Conservation (phyloP, 2,888 invertebrate species). For the Spatulosminthurus flaviceps region DNA sequence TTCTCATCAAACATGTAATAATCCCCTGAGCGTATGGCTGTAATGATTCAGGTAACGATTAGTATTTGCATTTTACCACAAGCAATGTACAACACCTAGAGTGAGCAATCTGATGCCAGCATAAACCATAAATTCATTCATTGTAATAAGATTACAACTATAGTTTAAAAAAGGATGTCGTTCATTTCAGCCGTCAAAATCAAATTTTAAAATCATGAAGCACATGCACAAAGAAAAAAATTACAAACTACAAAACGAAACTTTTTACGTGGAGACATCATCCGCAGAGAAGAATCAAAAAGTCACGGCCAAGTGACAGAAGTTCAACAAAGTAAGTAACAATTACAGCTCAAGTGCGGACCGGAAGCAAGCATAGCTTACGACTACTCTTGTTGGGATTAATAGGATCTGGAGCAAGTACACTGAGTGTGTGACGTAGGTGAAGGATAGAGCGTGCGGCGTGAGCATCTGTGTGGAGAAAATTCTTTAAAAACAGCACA, state of each 20-base stretch:
- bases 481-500: not conserved
- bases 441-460: not conserved
- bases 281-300: too few relatives aligned
- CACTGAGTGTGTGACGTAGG: not conserved
- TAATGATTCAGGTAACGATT: slow-evolving; percentile 62
- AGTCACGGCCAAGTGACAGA: too few relatives aligned
- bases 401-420: not conserved
- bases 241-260: too few relatives aligned
- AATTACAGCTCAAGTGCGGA: too few relatives aligned
- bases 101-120: slow-evolving; percentile 18
- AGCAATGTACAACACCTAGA: not conserved
- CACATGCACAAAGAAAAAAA: too few relatives aligned
- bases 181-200: too few relatives aligned
- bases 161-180: not conserved
- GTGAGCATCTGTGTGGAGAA: not conserved
- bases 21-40: slow-evolving; percentile 97
- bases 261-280: too few relatives aligned
- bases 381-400: too few relatives aligned
- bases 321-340: too few relatives aligned
- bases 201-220: too few relatives aligned
- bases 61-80: not conserved
- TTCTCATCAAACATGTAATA: slow-evolving; percentile 99
- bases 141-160: not conserved
- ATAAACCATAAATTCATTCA: not conserved
- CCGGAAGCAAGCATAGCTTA: too few relatives aligned